Evolutionary conservation across 2,888 invertebrate species (phyloP), one percentile per base, ranked within the genome.

Genomic region (Gastracanthus pulcherrimus): DNA sequence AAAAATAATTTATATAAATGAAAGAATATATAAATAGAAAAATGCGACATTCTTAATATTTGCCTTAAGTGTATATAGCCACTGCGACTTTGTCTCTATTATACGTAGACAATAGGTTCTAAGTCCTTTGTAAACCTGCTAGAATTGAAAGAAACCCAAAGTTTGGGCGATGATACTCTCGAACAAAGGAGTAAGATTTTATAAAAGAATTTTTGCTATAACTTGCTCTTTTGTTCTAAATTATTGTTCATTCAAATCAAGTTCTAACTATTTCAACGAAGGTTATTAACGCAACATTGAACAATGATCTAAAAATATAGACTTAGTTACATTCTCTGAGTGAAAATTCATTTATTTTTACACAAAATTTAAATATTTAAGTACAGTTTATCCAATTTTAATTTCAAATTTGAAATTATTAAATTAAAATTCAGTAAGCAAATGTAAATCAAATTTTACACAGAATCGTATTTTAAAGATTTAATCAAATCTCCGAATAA

Each of bases 61-160:
- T 13, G 67, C 13, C 36, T 66, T 23, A 7, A 41, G 26, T 23
- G 19, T 34, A 48, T 36, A 38, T 23, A 75, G 36, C 16, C 26
- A 36, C 34, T 51, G 36, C 0, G 51, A 26, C 36, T 51, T 64
- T 31, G 48, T 38, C 48, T 66, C 51, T 51, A 66, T 36, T 66
- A 36, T 75, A 64, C 75, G 19, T 36, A 26, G 48, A 75, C 51
- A 75, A 75, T 64, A 66, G 66, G 48, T 75, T 75, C 36, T 51
- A 51, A 75, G 29, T 34, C 36, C 75, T 75, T 75, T 75, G 45
- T 74, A 31, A 74, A 34, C 62, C 7, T 7, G 29, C 26, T 36
- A 26, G 36, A 34, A 51, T 66, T 66, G 64, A 51, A 66, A 74
- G 23, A 45, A 62, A 26, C 45, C 62, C 58, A 48, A 48, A 41